These are phyloP conservation scores for Trachymyrmex septentrionalis DNA, from an alignment of 1,140 invertebrate species.

Conservation along the genomic window DNA sequence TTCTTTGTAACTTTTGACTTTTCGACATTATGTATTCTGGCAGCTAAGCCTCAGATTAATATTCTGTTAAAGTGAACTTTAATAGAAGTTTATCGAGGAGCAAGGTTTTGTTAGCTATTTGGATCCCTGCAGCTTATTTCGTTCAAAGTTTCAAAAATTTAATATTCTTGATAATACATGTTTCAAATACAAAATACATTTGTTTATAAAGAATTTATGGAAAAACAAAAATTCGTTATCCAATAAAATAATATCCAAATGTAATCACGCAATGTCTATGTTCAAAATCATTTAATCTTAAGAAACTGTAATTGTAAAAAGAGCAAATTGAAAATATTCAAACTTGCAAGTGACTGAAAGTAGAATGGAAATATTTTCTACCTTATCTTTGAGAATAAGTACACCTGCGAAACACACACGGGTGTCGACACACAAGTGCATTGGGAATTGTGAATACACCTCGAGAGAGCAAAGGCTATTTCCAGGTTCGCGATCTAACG, in stretches of 20 bases:
- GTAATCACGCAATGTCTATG: background rate
- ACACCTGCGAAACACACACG: slow-evolving; percentile 12
- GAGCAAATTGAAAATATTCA: background rate
- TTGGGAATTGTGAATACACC: slow-evolving; percentile 46
- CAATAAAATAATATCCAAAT: background rate
- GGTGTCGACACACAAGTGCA: slow-evolving; percentile 12
- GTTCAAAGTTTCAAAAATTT: slow-evolving; percentile 16
- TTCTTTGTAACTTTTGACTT: slow-evolving; percentile 42
- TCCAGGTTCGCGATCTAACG: slow-evolving; percentile 29
- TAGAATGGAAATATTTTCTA: background rate
- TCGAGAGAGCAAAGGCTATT: slow-evolving; percentile 43
- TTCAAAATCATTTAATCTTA: background rate
- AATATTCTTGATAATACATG: background rate
- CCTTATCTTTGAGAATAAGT: slow-evolving; percentile 36
- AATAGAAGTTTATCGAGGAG: slow-evolving; percentile 33
- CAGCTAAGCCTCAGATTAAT: slow-evolving; percentile 44
- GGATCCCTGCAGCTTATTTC: slow-evolving; percentile 1
- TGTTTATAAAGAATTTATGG: slow-evolving; percentile 18
- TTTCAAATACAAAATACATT: slow-evolving; percentile 7
- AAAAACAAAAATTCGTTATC: background rate
- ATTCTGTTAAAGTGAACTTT: slow-evolving; percentile 42
- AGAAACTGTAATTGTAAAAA: background rate
- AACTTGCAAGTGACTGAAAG: background rate
- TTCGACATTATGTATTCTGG: slow-evolving; percentile 30
- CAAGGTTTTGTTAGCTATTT: slow-evolving; percentile 35